phyloP scores from a whole-genome alignment of 1,140 invertebrate genomes.

The Ylistrum balloti region DNA sequence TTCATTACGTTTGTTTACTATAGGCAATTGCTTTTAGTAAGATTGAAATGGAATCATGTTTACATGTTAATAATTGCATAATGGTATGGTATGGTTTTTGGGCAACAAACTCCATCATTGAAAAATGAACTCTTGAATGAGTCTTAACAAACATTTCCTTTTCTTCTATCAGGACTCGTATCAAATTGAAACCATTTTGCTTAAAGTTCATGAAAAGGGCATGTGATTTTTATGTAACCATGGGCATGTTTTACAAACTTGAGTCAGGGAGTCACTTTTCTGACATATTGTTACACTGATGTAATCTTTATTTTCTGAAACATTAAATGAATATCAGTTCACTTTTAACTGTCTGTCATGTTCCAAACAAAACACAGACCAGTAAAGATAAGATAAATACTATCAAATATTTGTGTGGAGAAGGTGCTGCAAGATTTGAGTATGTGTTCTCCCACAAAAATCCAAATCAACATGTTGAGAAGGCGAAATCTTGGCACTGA shows the following conservation, averaged over 20 bases:
- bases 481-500: neutral
- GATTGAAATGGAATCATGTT: neutral
- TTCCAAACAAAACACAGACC: neutral
- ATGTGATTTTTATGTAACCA: conserved; percentile 24
- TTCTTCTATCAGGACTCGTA: neutral
- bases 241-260: neutral
- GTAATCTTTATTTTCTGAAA: neutral
- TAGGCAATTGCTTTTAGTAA: neutral
- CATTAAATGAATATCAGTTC: neutral
- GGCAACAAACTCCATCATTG: neutral
- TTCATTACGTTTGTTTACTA: neutral
- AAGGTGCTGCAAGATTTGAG: neutral
- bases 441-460: neutral
- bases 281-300: neutral
- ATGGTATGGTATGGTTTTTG: neutral
- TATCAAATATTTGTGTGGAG: neutral
- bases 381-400: neutral
- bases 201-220: neutral
- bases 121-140: conserved; percentile 21
- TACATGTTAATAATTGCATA: neutral
- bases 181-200: neutral
- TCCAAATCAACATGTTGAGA: neutral
- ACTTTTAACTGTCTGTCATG: neutral
- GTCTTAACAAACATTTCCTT: neutral
- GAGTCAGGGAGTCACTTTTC: neutral